Evolutionary conservation across 2,113 vertebrate genomes (phyloP), one percentile per base, ranked within the genome.

Genomic region (Phalacrocorax carbo): DNA sequence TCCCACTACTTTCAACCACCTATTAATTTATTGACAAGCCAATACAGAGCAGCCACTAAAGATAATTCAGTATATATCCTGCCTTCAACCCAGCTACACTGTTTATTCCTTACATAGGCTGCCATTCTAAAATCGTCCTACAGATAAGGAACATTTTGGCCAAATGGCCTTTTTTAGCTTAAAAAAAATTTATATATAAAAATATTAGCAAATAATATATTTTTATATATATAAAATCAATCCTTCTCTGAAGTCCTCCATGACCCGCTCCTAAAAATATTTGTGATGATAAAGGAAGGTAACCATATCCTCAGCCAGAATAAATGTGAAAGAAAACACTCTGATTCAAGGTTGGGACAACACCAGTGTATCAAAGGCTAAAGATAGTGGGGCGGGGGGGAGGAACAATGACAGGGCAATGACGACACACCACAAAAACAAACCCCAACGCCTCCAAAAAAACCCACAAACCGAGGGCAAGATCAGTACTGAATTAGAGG

Each of bases 231-330:
- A 38, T 38, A 38, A 38, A 38, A 38, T 38, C 38, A 57, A 17
- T n/a, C 16, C 7, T 44, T 61, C 26, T 52, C n/a, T 55, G 9
- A 77, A 65, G 46, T 52, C 11, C 22, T 78, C 34, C 23, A 44
- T n/a, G 46, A 5, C 1, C 4, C 2, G 3, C 8, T 10, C 27
- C 36, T n/a, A 20, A 38, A 61, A 62, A 16, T 2, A 1, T 54
- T 19, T 48, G 21, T 19, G 11, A 64, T 10, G 4, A 20, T 40
- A 82, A 44, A 44, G 42, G 42, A 86, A 82, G 11, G 11, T 79
- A 82, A 68, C 8, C 5, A 27, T 9, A 93, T 30, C 30, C 21
- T 76, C 29, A 68, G 15, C 7, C 29, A 83, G 22, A 72, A 82
- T 44, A 65, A 82, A 44, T 5, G 5, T 46, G 21, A 55, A 80